phyloP scores from a whole-genome alignment of 2,797 vertebrate species.

The Valencia hispanica region DNA sequence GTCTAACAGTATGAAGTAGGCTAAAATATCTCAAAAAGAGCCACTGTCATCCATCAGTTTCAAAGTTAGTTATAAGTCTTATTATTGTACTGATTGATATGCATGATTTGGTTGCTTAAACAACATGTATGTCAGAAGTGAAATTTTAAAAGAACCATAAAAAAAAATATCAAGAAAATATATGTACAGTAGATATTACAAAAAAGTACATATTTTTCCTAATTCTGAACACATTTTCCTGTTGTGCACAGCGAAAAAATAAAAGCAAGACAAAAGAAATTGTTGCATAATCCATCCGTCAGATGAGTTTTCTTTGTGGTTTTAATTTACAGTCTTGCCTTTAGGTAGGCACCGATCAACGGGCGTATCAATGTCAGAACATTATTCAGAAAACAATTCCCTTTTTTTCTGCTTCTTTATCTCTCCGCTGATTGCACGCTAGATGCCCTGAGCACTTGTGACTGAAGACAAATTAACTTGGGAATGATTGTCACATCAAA shows the following conservation, averaged over 20 bases:
- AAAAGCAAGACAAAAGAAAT: slow-evolving; percentile 4
- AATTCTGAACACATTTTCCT: slow-evolving; percentile 24
- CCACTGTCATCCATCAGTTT: not conserved
- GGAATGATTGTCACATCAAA: slow-evolving; percentile 73
- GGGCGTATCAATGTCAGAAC: slow-evolving; percentile 55
- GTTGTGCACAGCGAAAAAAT: slow-evolving; percentile 16
- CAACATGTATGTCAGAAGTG: too few species aligned
- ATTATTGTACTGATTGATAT: not conserved
- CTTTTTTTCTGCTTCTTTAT: slow-evolving; percentile 55
- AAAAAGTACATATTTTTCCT: slow-evolving; percentile 2
- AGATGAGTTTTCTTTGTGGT: slow-evolving; percentile 42
- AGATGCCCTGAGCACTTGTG: slow-evolving; percentile 62
- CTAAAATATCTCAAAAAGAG: not conserved
- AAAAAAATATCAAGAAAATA: too few species aligned
- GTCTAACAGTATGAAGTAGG: not conserved
- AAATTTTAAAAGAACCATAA: not conserved
- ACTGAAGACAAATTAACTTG: slow-evolving; percentile 76
- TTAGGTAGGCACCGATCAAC: slow-evolving; percentile 57
- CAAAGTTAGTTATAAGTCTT: not conserved
- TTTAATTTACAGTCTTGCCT: slow-evolving; percentile 55
- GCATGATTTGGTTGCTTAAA: not conserved
- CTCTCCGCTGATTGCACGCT: slow-evolving; percentile 60
- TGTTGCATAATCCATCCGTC: slow-evolving; percentile 42
- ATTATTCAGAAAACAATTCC: slow-evolving; percentile 49
- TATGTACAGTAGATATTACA: not conserved